A percentile compares a stretch with the other conserved stretches of the same genome.
Conservation (phyloP, 2,797 vertebrate species). For the Lycodopsis pacificus region DNA sequence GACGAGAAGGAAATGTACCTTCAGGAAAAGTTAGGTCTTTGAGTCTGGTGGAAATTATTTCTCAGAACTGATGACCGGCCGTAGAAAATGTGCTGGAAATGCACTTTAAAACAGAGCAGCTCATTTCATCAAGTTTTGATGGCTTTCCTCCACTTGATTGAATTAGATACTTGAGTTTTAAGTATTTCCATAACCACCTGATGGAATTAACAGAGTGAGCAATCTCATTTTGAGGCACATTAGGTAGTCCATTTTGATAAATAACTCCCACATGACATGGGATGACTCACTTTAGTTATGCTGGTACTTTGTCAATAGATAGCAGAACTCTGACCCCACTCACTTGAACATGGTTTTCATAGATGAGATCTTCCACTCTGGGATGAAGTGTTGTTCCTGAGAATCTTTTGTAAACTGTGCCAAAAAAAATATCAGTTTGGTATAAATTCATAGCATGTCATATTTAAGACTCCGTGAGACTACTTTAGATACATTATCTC, state of each 20-base stretch:
- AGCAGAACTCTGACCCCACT: neutral
- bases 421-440: neutral
- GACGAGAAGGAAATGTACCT: slow-evolving; percentile 8
- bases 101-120: neutral
- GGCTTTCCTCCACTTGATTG: slow-evolving; percentile 20
- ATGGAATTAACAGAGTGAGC: slow-evolving; percentile 10
- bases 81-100: slow-evolving; percentile 1
- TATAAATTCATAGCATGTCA: neutral
- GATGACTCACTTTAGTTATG: slow-evolving; percentile 8
- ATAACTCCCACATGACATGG: slow-evolving; percentile 11
- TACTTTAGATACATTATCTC: neutral
- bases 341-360: neutral
- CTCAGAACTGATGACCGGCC: neutral
- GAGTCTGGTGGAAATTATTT: neutral
- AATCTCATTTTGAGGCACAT: neutral
- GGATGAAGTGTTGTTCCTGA: neutral
- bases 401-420: neutral
- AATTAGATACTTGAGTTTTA: slow-evolving; percentile 3
- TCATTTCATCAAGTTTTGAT: slow-evolving; percentile 9
- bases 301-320: slow-evolving; percentile 1
- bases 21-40: slow-evolving; percentile 13
- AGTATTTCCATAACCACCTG: slow-evolving; percentile 8
- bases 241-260: neutral
- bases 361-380: neutral
- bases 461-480: neutral